Percentiles rank a stretch among this genome's conserved stretches.
Evolutionary conservation across 2,113 vertebrate genomes (phyloP).

Genomic region (Psephotus haematonotus): DNA sequence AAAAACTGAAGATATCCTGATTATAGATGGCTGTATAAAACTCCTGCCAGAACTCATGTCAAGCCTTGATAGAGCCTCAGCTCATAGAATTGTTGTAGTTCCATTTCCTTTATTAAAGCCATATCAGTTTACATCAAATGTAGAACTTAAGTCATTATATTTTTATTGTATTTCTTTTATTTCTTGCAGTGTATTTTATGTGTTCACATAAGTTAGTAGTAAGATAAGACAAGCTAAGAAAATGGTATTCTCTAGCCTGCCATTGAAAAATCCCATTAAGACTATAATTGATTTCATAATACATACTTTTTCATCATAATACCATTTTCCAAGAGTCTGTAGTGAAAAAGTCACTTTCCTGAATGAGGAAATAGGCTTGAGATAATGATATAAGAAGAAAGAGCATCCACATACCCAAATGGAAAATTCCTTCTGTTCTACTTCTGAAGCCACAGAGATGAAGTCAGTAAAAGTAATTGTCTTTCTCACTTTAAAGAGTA

Average conservation of each 20-base stretch:
- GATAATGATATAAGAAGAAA: not conserved
- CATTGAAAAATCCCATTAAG: not conserved
- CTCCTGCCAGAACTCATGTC: not conserved
- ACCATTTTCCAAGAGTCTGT: not conserved
- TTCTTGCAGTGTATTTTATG: not conserved
- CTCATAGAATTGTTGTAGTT: not conserved
- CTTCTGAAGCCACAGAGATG: not conserved
- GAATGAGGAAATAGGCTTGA: conserved; percentile 1
- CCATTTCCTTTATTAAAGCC: not conserved
- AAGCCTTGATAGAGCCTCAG: not conserved
- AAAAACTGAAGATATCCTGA: not conserved
- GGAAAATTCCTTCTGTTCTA: not conserved
- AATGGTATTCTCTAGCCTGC: not conserved
- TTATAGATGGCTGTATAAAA: not conserved
- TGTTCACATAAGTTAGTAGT: not conserved
- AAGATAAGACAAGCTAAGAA: not conserved
- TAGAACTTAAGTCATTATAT: not conserved
- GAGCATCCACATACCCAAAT: not conserved
- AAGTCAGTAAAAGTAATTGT: not conserved
- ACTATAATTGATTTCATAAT: not conserved
- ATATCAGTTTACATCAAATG: not conserved
- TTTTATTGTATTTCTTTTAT: not conserved
- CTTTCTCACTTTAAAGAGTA: not conserved
- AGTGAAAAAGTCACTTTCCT: not conserved
- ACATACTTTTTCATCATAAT: not conserved